Evolutionary conservation across 2,888 invertebrate species (phyloP), one percentile per base, ranked within the genome.

Genomic region (Xestia sexstrigata): DNA sequence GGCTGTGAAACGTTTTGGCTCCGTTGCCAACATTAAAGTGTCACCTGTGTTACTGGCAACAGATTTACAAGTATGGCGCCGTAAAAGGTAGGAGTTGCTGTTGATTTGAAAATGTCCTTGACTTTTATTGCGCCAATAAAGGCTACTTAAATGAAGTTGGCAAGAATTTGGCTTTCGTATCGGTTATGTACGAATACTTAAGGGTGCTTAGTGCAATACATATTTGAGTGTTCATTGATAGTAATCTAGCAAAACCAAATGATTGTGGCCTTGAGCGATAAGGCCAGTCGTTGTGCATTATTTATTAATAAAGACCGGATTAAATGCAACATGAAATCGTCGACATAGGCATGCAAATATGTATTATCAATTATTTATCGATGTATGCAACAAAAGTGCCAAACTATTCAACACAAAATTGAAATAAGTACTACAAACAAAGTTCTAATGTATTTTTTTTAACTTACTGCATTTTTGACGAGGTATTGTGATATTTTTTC

Each of bases 21-120:
- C 74, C 23, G 42, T 30, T 83, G 84, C 83, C 83, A 84, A 86
- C 84, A 55, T 72, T 70, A 67, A 70, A 86, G 72, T 83, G 71
- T 79, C 87, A 73, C 79, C 74, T 79, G 66, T 35, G 39, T 13
- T 47, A 65, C 39, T 74, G n/a, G 30, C 15, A 78, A 30, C 63
- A 62, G 55, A 74, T 83, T 83, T 74, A 86, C 79, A 68, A 78
- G 30, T 45, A 70, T 52, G 15, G 58, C 13, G 0, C 23, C 15
- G 42, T 71, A 60, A 70, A 70, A 47, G 49, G 55, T 13, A 45
- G 23, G 1, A 26, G 15, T 70, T 52, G 42, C 4, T 2, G 71
- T 68, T 52, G 45, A 58, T 68, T 78, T 58, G 17, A 49, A 65
- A 73, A 52, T 39, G 15, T 71, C 69, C 74, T 66, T 70, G 65